Evolutionary conservation across 2,113 vertebrate species (phyloP).

Genomic region (Eleginops maclovinus): DNA sequence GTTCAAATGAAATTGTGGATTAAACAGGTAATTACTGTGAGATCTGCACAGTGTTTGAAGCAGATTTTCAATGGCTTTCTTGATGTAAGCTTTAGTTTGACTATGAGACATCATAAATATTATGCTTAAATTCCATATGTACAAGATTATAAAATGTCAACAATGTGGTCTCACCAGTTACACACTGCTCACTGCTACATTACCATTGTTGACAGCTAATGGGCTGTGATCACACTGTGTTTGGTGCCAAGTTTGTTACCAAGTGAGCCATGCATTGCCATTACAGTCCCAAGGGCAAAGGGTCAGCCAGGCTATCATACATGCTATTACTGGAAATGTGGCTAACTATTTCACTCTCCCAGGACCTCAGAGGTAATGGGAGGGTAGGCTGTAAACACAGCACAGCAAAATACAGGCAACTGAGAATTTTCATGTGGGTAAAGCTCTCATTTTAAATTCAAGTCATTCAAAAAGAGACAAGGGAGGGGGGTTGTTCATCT

Average conservation of each 20-base stretch:
- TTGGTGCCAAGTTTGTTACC: conserved; percentile 32
- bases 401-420: conserved; percentile 18
- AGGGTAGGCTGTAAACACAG: conserved; percentile 50
- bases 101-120: neutral
- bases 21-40: neutral
- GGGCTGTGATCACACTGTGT: neutral
- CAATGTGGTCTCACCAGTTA: neutral
- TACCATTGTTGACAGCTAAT: conserved; percentile 13
- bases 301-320: conserved; percentile 36
- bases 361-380: conserved; percentile 12
- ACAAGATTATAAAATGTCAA: neutral
- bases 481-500: conserved; percentile 16
- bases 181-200: neutral
- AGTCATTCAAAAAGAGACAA: conserved; percentile 7
- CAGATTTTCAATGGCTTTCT: neutral
- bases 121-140: conserved; percentile 2
- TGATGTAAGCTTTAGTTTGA: neutral
- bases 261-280: conserved; percentile 23
- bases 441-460: conserved; percentile 8
- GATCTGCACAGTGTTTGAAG: neutral
- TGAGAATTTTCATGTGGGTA: conserved; percentile 18
- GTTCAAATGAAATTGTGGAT: neutral
- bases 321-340: conserved; percentile 40
- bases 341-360: conserved; percentile 30
- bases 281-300: conserved; percentile 31